A percentile compares a stretch with the other conserved stretches of the same genome.
Evolutionary conservation across 2,797 vertebrate genomes (phyloP).

Genomic region (Iguana delicatissima): DNA sequence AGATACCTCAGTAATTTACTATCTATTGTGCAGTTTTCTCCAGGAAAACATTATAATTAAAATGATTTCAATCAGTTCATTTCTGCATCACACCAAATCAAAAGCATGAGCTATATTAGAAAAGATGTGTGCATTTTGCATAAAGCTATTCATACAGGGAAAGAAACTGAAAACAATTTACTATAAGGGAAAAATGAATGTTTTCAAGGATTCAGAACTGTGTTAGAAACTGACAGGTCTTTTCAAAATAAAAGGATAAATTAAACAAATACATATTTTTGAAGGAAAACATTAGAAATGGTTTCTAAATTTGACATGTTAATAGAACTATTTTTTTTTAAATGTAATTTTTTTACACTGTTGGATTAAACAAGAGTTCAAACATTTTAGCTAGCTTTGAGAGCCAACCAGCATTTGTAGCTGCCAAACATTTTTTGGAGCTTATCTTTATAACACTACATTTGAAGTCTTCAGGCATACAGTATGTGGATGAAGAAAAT

Average conservation of each 20-base stretch:
- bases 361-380: background rate
- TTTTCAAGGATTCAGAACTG: conserved; percentile 33
- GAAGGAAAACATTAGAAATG: conserved; percentile 11
- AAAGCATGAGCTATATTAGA: background rate
- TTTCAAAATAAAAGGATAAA: conserved; percentile 23
- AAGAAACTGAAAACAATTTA: conserved; percentile 36
- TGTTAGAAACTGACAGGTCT: background rate
- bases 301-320: background rate
- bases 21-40: conserved; percentile 3
- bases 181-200: background rate
- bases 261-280: conserved; percentile 24
- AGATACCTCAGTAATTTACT: conserved; percentile 16
- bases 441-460: background rate
- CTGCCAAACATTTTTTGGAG: no score
- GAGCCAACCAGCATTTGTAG: background rate
- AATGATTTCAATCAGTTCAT: conserved; percentile 15
- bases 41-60: background rate
- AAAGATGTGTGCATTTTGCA: background rate
- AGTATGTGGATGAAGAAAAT: background rate
- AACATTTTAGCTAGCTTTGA: background rate
- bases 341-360: background rate
- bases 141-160: conserved; percentile 7
- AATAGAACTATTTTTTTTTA: conserved; percentile 31
- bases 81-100: background rate
- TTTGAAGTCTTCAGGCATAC: background rate